phyloP scores from a whole-genome alignment of 2,797 vertebrate species.

The Brachyrhaphis roseni region DNA sequence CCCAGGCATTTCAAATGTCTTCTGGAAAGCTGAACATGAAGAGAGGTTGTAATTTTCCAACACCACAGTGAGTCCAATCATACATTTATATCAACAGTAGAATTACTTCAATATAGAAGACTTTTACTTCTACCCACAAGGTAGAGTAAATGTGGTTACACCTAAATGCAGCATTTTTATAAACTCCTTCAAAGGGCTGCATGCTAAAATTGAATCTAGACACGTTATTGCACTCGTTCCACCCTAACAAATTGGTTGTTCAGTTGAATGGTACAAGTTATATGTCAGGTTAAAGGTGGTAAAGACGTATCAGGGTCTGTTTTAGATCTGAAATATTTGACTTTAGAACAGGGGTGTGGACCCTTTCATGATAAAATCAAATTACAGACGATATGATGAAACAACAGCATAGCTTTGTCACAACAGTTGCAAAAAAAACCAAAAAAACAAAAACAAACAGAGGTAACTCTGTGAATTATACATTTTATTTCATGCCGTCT shows the following conservation, averaged over 20 bases:
- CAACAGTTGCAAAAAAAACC: slow-evolving; percentile 69
- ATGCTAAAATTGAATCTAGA: background rate
- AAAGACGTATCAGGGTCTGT: background rate
- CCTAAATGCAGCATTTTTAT: background rate
- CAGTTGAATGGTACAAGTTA: background rate
- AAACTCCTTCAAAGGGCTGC: background rate
- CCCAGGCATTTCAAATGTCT: background rate
- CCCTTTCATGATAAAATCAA: slow-evolving; percentile 26
- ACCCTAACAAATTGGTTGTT: background rate
- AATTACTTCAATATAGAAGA: background rate
- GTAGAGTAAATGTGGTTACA: background rate
- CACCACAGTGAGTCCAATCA: background rate
- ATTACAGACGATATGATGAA: slow-evolving; percentile 54
- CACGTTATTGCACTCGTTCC: no score
- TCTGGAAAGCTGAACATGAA: background rate
- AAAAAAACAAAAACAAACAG: slow-evolving; percentile 80
- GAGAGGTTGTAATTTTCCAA: background rate
- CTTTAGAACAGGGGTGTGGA: slow-evolving; percentile 8
- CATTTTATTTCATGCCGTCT: slow-evolving; percentile 81
- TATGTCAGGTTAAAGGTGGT: background rate
- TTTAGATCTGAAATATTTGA: background rate
- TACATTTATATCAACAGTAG: background rate
- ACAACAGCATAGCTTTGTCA: slow-evolving; percentile 70
- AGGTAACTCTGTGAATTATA: slow-evolving; percentile 81
- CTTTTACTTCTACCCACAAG: background rate